These are phyloP conservation scores for Clanis bilineata DNA, from an alignment of 2,888 invertebrate genomes.

Conservation along the genomic window DNA sequence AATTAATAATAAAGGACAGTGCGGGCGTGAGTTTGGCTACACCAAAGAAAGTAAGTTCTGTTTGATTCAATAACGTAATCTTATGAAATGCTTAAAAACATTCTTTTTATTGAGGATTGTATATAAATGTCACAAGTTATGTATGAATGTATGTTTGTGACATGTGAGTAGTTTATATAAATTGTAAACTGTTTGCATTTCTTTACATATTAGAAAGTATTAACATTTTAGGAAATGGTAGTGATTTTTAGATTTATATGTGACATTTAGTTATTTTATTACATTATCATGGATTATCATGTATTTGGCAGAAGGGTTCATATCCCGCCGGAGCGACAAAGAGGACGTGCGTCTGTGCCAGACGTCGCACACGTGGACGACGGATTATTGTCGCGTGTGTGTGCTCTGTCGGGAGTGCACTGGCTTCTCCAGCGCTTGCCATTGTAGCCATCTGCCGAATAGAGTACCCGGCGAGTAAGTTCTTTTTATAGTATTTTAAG, in stretches of 20 bases:
- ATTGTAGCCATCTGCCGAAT: constrained; percentile 82
- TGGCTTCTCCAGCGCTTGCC: constrained; percentile 92
- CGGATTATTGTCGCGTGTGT: constrained; percentile 94
- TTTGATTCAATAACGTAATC: not conserved
- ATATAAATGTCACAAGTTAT: too few relatives aligned
- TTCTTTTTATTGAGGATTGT: too few relatives aligned
- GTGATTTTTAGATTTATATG: too few relatives aligned
- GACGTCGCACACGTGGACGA: constrained; percentile 88
- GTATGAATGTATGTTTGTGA: too few relatives aligned
- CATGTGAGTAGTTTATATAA: too few relatives aligned
- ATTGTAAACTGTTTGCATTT: too few relatives aligned
- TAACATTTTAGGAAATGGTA: too few relatives aligned
- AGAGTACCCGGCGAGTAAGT: constrained; percentile 94
- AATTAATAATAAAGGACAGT: constrained; percentile 98
- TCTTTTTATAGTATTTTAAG: not conserved
- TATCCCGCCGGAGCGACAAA: constrained; percentile 27
- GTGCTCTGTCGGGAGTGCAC: constrained; percentile 96
- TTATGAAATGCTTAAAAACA: not conserved
- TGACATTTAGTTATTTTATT: too few relatives aligned
- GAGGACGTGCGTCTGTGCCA: constrained; percentile 79
- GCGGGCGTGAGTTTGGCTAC: constrained; percentile 91
- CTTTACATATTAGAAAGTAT: too few relatives aligned
- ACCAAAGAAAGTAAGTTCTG: constrained; percentile 80
- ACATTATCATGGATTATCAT: not conserved
- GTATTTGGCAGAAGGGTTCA: constrained; percentile 30